Evolutionary conservation across 2,888 invertebrate species (phyloP).

Genomic region (Cynaeus angustus): DNA sequence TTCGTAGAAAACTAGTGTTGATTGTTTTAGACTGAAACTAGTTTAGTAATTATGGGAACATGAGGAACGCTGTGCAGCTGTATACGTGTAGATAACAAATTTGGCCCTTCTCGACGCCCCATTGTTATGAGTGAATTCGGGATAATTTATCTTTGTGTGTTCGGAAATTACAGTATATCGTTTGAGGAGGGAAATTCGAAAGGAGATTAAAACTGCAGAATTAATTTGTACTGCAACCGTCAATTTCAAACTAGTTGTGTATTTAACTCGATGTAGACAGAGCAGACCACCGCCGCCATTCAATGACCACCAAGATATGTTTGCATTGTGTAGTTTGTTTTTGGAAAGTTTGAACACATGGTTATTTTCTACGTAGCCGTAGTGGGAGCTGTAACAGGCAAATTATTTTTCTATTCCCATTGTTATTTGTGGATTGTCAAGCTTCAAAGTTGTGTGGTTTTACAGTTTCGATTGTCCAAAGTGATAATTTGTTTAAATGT

Average conservation of each 20-base stretch:
- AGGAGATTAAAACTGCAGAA: neutral
- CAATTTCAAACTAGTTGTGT: slow-evolving; percentile 3
- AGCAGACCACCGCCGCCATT: neutral
- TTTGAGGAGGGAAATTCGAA: neutral
- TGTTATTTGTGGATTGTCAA: no score
- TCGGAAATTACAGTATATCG: neutral
- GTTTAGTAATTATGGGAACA: slow-evolving; percentile 30
- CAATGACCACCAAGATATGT: neutral
- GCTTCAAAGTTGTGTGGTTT: no score
- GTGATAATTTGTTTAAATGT: no score
- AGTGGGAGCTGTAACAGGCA: no score
- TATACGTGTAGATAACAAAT: slow-evolving; percentile 19
- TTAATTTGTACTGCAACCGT: neutral
- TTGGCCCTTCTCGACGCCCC: neutral
- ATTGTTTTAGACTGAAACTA: neutral
- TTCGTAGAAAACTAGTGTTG: neutral
- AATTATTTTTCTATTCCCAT: no score
- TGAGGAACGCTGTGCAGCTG: slow-evolving; percentile 23
- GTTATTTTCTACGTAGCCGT: no score
- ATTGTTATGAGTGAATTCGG: neutral
- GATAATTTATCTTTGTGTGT: slow-evolving; percentile 2
- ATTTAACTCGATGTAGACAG: neutral
- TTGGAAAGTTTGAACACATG: no score
- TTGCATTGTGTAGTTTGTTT: slow-evolving; percentile 6
- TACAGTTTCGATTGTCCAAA: no score